phyloP scores from a whole-genome alignment of 2,797 vertebrate species.

The Pangasius krempfi region DNA sequence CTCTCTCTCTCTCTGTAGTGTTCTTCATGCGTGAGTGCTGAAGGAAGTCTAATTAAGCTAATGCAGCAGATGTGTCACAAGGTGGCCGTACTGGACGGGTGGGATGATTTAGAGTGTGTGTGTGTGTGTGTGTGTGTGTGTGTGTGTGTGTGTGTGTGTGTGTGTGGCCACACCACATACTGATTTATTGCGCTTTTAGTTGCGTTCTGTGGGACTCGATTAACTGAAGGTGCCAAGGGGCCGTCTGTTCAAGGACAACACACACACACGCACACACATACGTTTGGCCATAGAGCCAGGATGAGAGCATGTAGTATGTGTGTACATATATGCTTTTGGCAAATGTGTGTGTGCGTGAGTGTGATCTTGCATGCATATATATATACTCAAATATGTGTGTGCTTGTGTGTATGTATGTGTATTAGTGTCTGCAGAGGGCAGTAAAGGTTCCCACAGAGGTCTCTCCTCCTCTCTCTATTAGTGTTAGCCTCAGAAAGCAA shows the following conservation, averaged over 20 bases:
- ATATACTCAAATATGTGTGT: conserved; percentile 70
- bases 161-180: conserved; percentile 71
- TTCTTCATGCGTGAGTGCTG: conserved; percentile 8
- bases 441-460: background rate
- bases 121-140: conserved; percentile 1
- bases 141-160: conserved; percentile 67
- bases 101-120: conserved; percentile 93
- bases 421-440: background rate
- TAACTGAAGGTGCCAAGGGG: conserved; percentile 93
- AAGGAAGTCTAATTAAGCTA: conserved; percentile 90
- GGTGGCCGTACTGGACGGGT: conserved; percentile 97
- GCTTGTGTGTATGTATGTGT: background rate
- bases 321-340: background rate
- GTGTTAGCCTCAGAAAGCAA: conserved; percentile 43
- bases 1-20: background rate
- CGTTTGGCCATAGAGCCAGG: background rate
- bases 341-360: conserved; percentile 82
- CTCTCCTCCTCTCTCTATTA: background rate
- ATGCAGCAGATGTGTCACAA: conserved; percentile 91
- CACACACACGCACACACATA: background rate
- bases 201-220: conserved; percentile 95
- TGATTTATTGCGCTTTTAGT: conserved; percentile 99
- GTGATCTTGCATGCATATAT: conserved; percentile 70
- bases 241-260: conserved; percentile 85
- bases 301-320: background rate